Conservation (phyloP, 2,113 vertebrate species). For the Melanerpes aurifrons region DNA sequence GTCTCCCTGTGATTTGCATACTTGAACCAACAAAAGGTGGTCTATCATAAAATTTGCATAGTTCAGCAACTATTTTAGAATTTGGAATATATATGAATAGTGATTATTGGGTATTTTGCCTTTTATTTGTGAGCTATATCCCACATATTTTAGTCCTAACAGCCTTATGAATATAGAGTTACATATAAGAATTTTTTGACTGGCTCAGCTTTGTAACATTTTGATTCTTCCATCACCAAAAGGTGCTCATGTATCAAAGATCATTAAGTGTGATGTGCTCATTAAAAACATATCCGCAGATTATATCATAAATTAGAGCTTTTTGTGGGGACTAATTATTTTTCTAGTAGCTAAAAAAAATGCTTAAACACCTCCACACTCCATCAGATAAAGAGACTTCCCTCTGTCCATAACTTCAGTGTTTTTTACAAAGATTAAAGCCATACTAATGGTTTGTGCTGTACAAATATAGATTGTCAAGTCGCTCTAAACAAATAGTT, state of each 20-base stretch:
- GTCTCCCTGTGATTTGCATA: slow-evolving; percentile 76
- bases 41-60: slow-evolving; percentile 79
- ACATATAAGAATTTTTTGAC: slow-evolving; percentile 50
- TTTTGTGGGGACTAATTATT: neutral
- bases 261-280: slow-evolving; percentile 36
- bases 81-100: slow-evolving; percentile 75
- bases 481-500: neutral
- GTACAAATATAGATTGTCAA: neutral
- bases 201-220: slow-evolving; percentile 50
- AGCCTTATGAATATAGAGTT: slow-evolving; percentile 31
- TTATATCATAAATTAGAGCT: slow-evolving; percentile 1
- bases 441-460: neutral
- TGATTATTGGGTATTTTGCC: slow-evolving; percentile 23
- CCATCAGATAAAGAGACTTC: neutral
- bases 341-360: neutral
- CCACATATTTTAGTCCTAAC: slow-evolving; percentile 67
- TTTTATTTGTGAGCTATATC: slow-evolving; percentile 74
- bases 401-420: neutral
- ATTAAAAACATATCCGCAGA: slow-evolving; percentile 50
- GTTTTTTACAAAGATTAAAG: neutral
- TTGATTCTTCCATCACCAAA: slow-evolving; percentile 39
- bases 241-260: slow-evolving; percentile 18
- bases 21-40: slow-evolving; percentile 79
- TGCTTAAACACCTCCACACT: neutral
- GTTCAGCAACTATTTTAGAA: slow-evolving; percentile 80